Conservation (phyloP, 2,888 invertebrate genomes). For the Drosophila hawaiiensis region DNA sequence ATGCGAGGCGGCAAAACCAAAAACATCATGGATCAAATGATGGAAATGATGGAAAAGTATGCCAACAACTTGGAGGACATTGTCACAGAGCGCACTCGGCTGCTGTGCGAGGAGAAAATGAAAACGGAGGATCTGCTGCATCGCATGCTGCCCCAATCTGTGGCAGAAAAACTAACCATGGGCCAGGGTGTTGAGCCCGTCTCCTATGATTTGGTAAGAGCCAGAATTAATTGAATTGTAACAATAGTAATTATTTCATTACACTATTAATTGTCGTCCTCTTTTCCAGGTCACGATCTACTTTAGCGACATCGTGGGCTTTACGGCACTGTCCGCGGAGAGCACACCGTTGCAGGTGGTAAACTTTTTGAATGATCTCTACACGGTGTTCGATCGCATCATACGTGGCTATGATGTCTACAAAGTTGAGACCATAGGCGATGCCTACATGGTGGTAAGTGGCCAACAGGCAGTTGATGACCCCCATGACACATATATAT, state of each 20-base stretch:
- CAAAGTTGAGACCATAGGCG: constrained; percentile 97
- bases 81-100: constrained; percentile 95
- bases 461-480: background rate
- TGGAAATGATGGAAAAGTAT: constrained; percentile 99
- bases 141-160: constrained; percentile 97
- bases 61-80: constrained; percentile 97
- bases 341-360: constrained; percentile 97
- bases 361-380: constrained; percentile 98
- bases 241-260: background rate
- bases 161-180: constrained; percentile 93
- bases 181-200: constrained; percentile 97
- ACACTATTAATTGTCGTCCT: background rate
- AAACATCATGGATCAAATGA: constrained; percentile 98
- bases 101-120: constrained; percentile 95
- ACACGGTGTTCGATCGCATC: constrained; percentile 98
- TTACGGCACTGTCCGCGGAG: constrained; percentile 97
- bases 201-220: constrained; percentile 92
- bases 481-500: constrained; percentile 9
- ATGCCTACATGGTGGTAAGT: constrained; percentile 89
- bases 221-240: background rate
- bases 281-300: constrained; percentile 90
- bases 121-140: constrained; percentile 97
- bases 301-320: constrained; percentile 98
- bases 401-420: constrained; percentile 99
- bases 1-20: constrained; percentile 94